Base-by-base conservation (phyloP, 2,888 invertebrate genomes). In the Ochropacha duplaris region DNA sequence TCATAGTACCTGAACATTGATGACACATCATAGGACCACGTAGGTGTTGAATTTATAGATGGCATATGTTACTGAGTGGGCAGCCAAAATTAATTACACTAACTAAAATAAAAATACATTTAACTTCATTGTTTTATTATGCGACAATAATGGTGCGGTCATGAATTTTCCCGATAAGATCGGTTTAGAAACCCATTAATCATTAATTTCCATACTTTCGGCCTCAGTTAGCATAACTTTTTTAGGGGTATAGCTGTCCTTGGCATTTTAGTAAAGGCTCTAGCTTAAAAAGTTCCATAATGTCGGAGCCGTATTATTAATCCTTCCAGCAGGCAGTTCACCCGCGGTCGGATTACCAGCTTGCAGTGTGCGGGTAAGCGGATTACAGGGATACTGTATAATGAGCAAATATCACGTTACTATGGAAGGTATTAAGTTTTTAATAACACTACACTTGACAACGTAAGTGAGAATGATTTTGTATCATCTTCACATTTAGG, bases 311-410 rank as follows among this genome's bases (percentile, higher is more conserved):
- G 31, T 11, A 2, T 6, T 26, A 28, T 28, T 28, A 28, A 28
- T 28, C 31, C 31, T 31, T 12, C 31, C 31, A 31, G 39, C 39
- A 39, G 16, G 16, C 39, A 39, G 16, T 60, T 44, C 52, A 52
- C 22, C 62, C 54, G 55, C 63, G 50, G 28, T 14, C 56, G 65
- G 60, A 63, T 62, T 61, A 55, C 61, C 61, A 50, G 54, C 57
- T 69, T 57, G 69, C 61, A 58, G 59, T 56, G 57, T 55, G n/a
- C 44, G 44, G 36, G 55, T 67, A 69, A 69, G 69, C 68, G 59
- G 68, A 65, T 69, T 65, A 69, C 57, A 19, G 56, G 54, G 54
- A 56, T 58, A 61, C 61, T 59, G 57, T 62, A 61, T 69, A 61
- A 67, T 65, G 61, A 61, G 50, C 52, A 54, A 34, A 58, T 60